These are phyloP conservation scores for Delichon dasypus DNA, from an alignment of 2,797 vertebrate genomes.

Conservation along the genomic window DNA sequence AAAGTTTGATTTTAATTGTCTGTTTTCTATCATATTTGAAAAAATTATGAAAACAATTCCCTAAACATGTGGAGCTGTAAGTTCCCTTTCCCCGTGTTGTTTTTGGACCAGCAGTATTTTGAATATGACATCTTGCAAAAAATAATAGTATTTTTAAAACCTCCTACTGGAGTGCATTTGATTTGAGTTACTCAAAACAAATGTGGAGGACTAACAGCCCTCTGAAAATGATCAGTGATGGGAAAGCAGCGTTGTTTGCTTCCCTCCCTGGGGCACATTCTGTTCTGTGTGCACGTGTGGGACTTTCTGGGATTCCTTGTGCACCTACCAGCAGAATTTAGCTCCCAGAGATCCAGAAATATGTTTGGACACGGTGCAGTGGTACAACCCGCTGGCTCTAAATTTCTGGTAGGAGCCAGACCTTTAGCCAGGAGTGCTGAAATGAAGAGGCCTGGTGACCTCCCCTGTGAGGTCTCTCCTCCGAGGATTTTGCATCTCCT, in stretches of 20 bases:
- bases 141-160: constrained; percentile 40
- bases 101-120: constrained; percentile 44
- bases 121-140: not conserved
- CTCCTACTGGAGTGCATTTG: constrained; percentile 12
- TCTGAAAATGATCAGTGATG: not conserved
- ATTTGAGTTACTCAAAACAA: constrained; percentile 5
- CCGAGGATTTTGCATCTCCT: not conserved
- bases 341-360: not conserved
- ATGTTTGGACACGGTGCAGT: not conserved
- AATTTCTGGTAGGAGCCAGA: not conserved
- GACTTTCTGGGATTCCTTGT: not conserved
- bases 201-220: not conserved
- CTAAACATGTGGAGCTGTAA: not conserved
- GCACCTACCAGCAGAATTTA: not conserved
- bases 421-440: not conserved
- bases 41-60: not conserved
- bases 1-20: constrained; percentile 5
- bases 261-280: not conserved
- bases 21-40: not conserved
- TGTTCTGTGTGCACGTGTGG: fast-evolving
- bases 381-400: not conserved
- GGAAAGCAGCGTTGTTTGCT: not conserved
- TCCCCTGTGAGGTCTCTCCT: not conserved
- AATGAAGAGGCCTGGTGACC: not conserved
- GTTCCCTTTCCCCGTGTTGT: not conserved